Evolutionary conservation across 1,140 invertebrate species (phyloP).

Genomic region (Rhizoglyphus robini): DNA sequence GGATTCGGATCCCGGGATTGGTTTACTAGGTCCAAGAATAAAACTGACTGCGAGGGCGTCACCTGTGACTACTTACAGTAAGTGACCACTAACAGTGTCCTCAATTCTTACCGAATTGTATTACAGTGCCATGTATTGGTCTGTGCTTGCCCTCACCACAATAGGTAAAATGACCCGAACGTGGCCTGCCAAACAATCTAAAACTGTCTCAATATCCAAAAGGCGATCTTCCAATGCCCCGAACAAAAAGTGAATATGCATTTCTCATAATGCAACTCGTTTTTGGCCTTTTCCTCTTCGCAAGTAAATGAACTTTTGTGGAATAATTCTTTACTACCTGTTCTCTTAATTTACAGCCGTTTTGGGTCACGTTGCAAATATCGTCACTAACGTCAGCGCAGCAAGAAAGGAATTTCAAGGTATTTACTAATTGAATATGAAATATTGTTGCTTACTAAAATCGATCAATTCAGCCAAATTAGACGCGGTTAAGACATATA

Average conservation of each 20-base stretch:
- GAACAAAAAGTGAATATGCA: slow-evolving; percentile 75
- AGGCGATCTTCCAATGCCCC: slow-evolving; percentile 46
- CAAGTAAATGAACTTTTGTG: slow-evolving; percentile 39
- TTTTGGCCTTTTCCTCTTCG: slow-evolving; percentile 76
- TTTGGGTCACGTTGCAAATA: slow-evolving; percentile 83
- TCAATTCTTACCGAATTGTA: too few species aligned
- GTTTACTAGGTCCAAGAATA: slow-evolving; percentile 47
- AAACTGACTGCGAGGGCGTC: slow-evolving; percentile 59
- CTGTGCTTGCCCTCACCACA: slow-evolving; percentile 82
- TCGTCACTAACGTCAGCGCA: slow-evolving; percentile 84
- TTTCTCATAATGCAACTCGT: slow-evolving; percentile 78
- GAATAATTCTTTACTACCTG: slow-evolving; percentile 11
- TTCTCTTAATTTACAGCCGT: slow-evolving; percentile 36
- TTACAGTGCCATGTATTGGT: slow-evolving; percentile 93
- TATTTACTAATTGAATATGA: slow-evolving; percentile 33
- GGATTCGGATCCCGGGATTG: slow-evolving; percentile 80
- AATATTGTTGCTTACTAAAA: background rate
- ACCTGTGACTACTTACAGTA: slow-evolving; percentile 79
- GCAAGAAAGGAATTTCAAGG: slow-evolving; percentile 90
- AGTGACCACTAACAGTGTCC: background rate
- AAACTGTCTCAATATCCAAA: too few species aligned
- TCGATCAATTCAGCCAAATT: slow-evolving; percentile 60
- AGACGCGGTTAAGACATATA: slow-evolving; percentile 96
- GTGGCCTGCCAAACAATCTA: too few species aligned
- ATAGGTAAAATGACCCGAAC: slow-evolving; percentile 40